Evolutionary conservation across 2,797 vertebrate species (phyloP).

Genomic region (Peromyscus eremicus): DNA sequence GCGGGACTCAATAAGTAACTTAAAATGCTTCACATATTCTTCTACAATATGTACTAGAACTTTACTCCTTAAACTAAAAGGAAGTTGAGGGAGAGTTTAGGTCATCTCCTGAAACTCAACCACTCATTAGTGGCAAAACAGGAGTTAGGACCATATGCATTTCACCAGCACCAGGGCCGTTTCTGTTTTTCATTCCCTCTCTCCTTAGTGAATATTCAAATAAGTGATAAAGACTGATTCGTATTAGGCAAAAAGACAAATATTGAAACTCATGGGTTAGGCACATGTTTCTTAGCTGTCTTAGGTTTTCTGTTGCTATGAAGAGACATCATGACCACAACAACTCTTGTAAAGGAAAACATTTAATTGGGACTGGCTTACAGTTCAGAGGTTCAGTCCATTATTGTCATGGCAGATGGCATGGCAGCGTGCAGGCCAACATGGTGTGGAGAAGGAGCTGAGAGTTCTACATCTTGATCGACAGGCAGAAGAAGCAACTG

Average conservation of each 20-base stretch:
- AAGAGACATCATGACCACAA: neutral
- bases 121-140: constrained; percentile 6
- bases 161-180: neutral
- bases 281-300: neutral
- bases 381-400: neutral
- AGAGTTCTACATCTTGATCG: neutral
- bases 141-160: constrained; percentile 8
- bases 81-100: constrained; percentile 48
- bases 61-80: constrained; percentile 42
- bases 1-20: neutral
- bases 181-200: constrained; percentile 53
- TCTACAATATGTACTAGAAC: neutral
- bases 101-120: neutral
- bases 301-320: neutral
- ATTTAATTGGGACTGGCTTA: neutral
- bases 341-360: neutral
- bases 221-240: constrained; percentile 26
- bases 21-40: constrained; percentile 14
- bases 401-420: neutral
- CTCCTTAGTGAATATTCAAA: neutral
- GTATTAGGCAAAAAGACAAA: constrained; percentile 17
- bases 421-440: neutral
- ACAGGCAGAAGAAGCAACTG: neutral
- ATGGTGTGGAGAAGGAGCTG: neutral
- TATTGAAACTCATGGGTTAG: constrained; percentile 4